Evolutionary conservation across 1,140 invertebrate species (phyloP), one percentile per base, ranked within the genome.

Genomic region (Tyrophagus putrescentiae): DNA sequence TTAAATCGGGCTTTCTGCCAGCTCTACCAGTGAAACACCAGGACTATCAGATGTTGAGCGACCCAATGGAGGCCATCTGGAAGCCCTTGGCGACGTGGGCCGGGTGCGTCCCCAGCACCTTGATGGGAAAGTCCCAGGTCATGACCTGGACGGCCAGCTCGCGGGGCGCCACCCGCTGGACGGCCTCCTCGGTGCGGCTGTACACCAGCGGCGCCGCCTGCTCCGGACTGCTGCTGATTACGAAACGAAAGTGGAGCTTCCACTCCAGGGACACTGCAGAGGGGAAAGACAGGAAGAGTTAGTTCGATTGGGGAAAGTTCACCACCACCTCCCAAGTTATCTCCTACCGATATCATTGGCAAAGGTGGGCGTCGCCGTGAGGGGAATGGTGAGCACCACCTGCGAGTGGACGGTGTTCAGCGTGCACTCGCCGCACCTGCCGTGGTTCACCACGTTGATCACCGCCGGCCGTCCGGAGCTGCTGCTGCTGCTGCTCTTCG

Each of bases 211-310:
- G 63, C 45, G 66, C 68, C 57, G 65, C 44, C 16, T 57, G 62
- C 56, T 65, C 76, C 65, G 31, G 33, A 16, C 39, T 61, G 57
- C 74, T 76, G 28, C 80, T 83, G 3, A 88, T 95, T 0, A 95
- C 90, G 77, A 98, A 97, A 72, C 97, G 91, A 75, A 98, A 96
- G 73, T 96, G 92, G 23, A 98, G 75, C 57, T 85, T 78, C 92
- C 92, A 98, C 70, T 82, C 82, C 48, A 95, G 75, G 48, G 80
- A 84, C 0, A 96, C 87, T 79, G 78, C 66, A 77, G 70, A 64
- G 61, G 62, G 61, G 57, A 59, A 25, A 54, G 57, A 13, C 39
- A n/a, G 53, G 5, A 18, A 36, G 21, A 50, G 21, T 23, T 23
- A 59, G 50, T 13, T 5, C 57, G 36, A n/a, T 32, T 50, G 73